Evolutionary conservation across 2,113 vertebrate species (phyloP).

Genomic region (Poeciliopsis turrubarensis): DNA sequence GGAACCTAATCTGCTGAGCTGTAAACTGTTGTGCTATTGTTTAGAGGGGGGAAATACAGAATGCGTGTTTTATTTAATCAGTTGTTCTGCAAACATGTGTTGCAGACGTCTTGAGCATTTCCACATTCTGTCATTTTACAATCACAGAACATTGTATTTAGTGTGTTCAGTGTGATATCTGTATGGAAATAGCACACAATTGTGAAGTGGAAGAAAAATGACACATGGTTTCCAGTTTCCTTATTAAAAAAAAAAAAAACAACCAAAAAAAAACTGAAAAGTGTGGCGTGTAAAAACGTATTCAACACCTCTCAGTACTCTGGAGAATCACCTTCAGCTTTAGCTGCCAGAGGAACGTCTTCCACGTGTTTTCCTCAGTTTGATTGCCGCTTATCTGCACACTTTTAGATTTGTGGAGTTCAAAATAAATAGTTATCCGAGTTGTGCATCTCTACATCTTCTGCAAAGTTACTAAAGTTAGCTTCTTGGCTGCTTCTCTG

Average conservation of each 20-base stretch:
- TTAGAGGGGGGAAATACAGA: neutral
- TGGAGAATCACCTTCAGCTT: no score
- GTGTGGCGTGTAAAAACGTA: neutral
- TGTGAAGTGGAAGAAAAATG: neutral
- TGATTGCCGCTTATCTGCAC: neutral
- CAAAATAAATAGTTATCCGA: neutral
- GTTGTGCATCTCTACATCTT: neutral
- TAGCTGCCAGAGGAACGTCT: neutral
- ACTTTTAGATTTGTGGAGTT: neutral
- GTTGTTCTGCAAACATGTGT: neutral
- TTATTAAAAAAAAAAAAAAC: neutral
- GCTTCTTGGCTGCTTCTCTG: neutral
- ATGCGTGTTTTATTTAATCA: neutral
- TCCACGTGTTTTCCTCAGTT: neutral
- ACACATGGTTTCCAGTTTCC: neutral
- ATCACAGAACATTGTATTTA: no score
- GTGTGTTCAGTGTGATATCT: no score
- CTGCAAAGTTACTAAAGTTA: neutral
- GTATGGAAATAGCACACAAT: neutral
- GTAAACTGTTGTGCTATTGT: conserved; percentile 5
- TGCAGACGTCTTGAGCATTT: neutral
- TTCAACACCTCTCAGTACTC: neutral
- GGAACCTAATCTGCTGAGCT: conserved; percentile 29
- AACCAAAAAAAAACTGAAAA: neutral
- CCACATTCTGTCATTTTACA: no score